Conservation (phyloP, 1,140 invertebrate genomes). For the Pseudomyrmex concolor region DNA sequence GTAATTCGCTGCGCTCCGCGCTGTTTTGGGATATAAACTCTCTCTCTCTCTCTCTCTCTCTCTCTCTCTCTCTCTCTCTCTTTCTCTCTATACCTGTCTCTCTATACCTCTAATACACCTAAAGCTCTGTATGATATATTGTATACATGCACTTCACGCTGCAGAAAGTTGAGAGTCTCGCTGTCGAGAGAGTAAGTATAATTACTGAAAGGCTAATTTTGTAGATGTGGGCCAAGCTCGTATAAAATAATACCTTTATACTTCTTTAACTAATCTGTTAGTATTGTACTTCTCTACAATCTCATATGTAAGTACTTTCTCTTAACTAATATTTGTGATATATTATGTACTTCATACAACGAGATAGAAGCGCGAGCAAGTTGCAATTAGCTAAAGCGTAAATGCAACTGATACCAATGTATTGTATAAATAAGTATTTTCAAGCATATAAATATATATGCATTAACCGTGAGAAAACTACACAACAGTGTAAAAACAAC, state of each 20-base stretch:
- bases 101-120: conserved; percentile 47
- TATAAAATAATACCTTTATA: conserved; percentile 7
- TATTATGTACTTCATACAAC: conserved; percentile 9
- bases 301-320: conserved; percentile 22
- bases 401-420: neutral
- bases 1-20: conserved; percentile 41
- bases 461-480: no score
- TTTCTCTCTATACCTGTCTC: conserved; percentile 15
- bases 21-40: conserved; percentile 37
- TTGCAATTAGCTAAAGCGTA: conserved; percentile 7
- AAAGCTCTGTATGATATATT: conserved; percentile 16
- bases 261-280: conserved; percentile 34
- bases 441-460: no score
- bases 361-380: neutral
- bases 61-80: conserved; percentile 27
- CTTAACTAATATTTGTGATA: conserved; percentile 21
- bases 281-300: neutral
- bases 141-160: neutral
- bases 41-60: conserved; percentile 25
- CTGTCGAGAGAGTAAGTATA: conserved; percentile 1
- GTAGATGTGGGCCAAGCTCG: neutral
- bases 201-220: neutral
- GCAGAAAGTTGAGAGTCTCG: conserved; percentile 38
- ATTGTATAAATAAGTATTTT: no score
- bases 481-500: neutral